Evolutionary conservation across 53 echinoderm and acorn worm genomes (phyloP), one percentile per base, ranked within the genome.

Genomic region (Echinometra lucunter): DNA sequence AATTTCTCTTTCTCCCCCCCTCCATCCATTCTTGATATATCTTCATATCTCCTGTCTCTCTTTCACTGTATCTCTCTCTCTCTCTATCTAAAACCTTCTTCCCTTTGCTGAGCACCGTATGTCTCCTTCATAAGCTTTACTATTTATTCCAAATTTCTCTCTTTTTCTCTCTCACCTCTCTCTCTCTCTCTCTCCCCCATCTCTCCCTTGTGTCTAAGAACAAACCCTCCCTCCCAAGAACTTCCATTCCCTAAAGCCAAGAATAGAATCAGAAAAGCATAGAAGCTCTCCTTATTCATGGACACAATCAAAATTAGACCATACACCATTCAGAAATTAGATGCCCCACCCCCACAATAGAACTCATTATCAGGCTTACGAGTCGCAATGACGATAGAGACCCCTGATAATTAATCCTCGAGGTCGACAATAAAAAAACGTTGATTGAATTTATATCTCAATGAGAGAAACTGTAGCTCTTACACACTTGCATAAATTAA

Each of bases 391-490:
- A 81, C 25, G 38, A 81, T 81, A 44, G 8, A 42, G 81, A 38
- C 38, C 44, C 44, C 18, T 9, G 28, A 19, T 81, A 81, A 81
- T 81, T 81, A 81, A 81, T 81, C 81, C 81, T 25, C 81, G 44
- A 7, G 81, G 81, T 81, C 40, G 81, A 81, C 81, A 6, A 81
- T 81, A 44, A 38, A 42, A 80, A 81, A 81, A 38, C 81, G 81
- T 38, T 81, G 81, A 81, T 81, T 81, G 81, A 81, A 81, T 81
- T 81, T 42, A 81, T 42, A 81, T 38, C 81, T 81, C 81, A 10
- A 30, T 28, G 53, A 49, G 44, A 49, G 30, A 47, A 13, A 47
- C 16, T 49, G 19, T 15, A 10, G n/a, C 13, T 21, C n/a, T 13
- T 16, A 44, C n/a, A 49, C 30, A n/a, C 12, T 28, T 85, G 28